These are phyloP conservation scores for Zele albiditarsus DNA, from an alignment of 2,888 invertebrate species.

Conservation along the genomic window DNA sequence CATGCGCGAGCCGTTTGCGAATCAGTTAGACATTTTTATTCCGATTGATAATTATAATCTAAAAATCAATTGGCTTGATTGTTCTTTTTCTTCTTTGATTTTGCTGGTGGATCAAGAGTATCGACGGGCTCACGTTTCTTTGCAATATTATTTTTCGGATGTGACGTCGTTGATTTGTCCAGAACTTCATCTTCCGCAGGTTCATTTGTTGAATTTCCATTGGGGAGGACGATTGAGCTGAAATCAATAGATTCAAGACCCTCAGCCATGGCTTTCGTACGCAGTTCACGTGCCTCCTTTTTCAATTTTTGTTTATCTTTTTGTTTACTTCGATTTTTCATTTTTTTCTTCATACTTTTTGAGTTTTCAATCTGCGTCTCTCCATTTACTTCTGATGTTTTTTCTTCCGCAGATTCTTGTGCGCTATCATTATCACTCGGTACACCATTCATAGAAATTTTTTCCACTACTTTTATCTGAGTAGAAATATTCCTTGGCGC, in stretches of 20 bases:
- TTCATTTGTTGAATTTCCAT: conserved; percentile 45
- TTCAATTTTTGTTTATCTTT: conserved; percentile 72
- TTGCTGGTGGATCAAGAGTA: conserved; percentile 46
- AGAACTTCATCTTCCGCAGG: conserved; percentile 52
- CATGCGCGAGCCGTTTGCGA: neutral
- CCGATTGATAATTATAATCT: neutral
- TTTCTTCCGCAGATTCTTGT: conserved; percentile 51
- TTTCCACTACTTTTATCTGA: conserved; percentile 59
- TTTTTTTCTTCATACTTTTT: conserved; percentile 64
- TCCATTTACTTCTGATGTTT: conserved; percentile 49
- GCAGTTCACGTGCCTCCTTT: conserved; percentile 73
- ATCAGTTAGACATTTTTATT: neutral
- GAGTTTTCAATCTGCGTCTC: conserved; percentile 44
- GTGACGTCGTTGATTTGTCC: conserved; percentile 33
- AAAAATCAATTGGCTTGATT: conserved; percentile 34
- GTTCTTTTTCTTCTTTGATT: conserved; percentile 57
- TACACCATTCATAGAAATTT: conserved; percentile 55
- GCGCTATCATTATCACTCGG: conserved; percentile 46
- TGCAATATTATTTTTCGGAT: conserved; percentile 35
- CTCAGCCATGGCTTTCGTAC: conserved; percentile 73
- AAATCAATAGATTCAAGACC: conserved; percentile 71
- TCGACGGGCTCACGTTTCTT: conserved; percentile 48
- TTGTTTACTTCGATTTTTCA: conserved; percentile 62
- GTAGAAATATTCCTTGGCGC: conserved; percentile 57
- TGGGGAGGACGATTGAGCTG: conserved; percentile 55